Evolutionary conservation across 1,140 invertebrate genomes (phyloP).

Genomic region (Hormaphis cornu): DNA sequence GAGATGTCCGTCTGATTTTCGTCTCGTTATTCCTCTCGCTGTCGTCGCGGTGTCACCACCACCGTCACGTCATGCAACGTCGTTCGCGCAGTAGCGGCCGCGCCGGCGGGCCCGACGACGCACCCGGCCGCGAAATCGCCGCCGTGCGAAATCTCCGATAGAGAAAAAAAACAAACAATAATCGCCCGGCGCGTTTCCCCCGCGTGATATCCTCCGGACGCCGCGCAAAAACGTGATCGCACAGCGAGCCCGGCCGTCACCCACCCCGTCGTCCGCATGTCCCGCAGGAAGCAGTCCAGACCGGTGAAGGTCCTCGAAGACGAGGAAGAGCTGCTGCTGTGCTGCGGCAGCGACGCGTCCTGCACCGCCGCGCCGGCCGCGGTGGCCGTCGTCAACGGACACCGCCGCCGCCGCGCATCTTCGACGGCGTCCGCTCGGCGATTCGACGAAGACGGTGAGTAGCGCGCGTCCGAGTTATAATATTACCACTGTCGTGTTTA

Average conservation of each 20-base stretch:
- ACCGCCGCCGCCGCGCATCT: neutral
- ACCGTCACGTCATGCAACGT: no score
- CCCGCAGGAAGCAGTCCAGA: slow-evolving; percentile 52
- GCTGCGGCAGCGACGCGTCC: slow-evolving; percentile 1
- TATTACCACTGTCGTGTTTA: no score
- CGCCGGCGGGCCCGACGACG: neutral
- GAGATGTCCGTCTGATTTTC: no score
- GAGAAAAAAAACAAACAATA: no score
- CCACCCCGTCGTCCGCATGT: slow-evolving; percentile 42
- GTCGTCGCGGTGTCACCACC: no score
- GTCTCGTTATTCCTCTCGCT: no score
- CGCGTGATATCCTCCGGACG: no score
- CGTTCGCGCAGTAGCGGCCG: no score
- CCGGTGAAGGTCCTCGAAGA: slow-evolving; percentile 44
- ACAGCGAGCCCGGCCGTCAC: neutral
- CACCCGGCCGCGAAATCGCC: no score
- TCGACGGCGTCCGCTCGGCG: neutral
- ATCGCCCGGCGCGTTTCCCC: no score
- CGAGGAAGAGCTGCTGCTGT: slow-evolving; percentile 33
- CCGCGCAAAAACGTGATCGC: neutral
- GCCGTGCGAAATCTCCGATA: no score
- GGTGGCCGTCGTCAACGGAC: slow-evolving; percentile 6
- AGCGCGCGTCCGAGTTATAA: no score
- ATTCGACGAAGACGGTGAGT: slow-evolving; percentile 20
- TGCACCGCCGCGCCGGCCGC: neutral